A percentile compares a stretch with the other conserved stretches of the same genome.
Conservation (phyloP, 2,888 invertebrate species). For the Dromius quadrimaculatus region DNA sequence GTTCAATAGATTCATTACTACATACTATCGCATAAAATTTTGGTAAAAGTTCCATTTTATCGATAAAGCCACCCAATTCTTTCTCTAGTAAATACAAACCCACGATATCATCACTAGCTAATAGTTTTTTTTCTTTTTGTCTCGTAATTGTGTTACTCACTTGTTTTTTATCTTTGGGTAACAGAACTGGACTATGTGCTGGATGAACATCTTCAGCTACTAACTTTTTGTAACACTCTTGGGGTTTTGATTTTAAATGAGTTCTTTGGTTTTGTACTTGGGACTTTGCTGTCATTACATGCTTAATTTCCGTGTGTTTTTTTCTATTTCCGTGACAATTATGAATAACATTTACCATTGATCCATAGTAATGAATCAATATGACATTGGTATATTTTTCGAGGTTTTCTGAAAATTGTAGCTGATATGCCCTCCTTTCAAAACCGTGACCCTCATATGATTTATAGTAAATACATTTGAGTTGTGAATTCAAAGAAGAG, state of each 20-base stretch:
- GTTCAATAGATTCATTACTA: background rate
- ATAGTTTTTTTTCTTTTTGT: slow-evolving; percentile 34
- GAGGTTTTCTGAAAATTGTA: no score
- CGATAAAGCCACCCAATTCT: slow-evolving; percentile 19
- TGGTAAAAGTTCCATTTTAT: slow-evolving; percentile 12
- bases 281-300: slow-evolving; percentile 40
- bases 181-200: slow-evolving; percentile 14
- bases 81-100: slow-evolving; percentile 22
- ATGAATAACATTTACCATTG: slow-evolving; percentile 6
- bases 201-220: slow-evolving; percentile 18
- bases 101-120: slow-evolving; percentile 41
- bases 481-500: background rate
- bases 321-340: slow-evolving; percentile 39
- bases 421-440: background rate
- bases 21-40: slow-evolving; percentile 18
- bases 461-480: slow-evolving; percentile 17
- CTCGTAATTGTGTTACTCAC: slow-evolving; percentile 35
- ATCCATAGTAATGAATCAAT: slow-evolving; percentile 32
- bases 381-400: background rate
- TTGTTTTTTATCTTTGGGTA: slow-evolving; percentile 38
- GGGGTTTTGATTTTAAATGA: background rate
- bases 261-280: background rate
- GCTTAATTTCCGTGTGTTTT: background rate
- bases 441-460: slow-evolving; percentile 5
- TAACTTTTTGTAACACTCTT: slow-evolving; percentile 16